Evolutionary conservation across 2,797 vertebrate species (phyloP).

Genomic region (Menidia menidia): DNA sequence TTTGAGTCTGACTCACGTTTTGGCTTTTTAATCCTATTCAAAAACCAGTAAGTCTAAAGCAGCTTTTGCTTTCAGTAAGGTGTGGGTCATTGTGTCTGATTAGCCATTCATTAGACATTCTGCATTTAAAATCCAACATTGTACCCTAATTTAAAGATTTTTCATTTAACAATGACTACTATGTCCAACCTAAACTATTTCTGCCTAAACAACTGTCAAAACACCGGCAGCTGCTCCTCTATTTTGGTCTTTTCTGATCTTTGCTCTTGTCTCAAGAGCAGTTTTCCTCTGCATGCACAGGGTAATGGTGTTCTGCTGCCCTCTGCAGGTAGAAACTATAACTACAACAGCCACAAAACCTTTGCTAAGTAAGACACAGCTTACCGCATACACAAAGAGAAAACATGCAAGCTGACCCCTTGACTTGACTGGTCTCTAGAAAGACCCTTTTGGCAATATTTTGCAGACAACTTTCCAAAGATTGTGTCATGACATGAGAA

Average conservation of each 20-base stretch:
- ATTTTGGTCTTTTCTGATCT: slow-evolving; percentile 8
- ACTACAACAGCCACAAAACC: not conserved
- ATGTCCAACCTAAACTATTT: not conserved
- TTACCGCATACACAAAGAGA: not conserved
- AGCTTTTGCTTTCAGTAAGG: not conserved
- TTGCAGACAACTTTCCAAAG: not conserved
- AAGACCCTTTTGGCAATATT: not conserved
- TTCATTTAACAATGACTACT: not conserved
- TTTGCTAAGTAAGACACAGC: not conserved
- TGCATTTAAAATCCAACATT: slow-evolving; percentile 7
- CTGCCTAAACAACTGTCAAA: not conserved
- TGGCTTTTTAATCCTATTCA: not conserved
- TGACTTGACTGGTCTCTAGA: not conserved
- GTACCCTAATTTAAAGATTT: not conserved
- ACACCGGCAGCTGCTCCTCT: slow-evolving; percentile 16
- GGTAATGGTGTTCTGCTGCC: slow-evolving; percentile 26
- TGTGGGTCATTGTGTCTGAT: not conserved
- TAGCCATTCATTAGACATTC: not conserved
- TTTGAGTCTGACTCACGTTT: slow-evolving; percentile 1
- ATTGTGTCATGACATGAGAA: not conserved
- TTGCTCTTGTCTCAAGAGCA: slow-evolving; percentile 4
- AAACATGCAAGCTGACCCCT: not conserved
- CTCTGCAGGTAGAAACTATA: slow-evolving; percentile 31
- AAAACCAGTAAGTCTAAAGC: not conserved
- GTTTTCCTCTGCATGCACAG: not conserved